Percentiles rank a stretch among this genome's conserved stretches.
Conservation (phyloP, 64 coral and sea anemone species). For the Pocillopora verrucosa region DNA sequence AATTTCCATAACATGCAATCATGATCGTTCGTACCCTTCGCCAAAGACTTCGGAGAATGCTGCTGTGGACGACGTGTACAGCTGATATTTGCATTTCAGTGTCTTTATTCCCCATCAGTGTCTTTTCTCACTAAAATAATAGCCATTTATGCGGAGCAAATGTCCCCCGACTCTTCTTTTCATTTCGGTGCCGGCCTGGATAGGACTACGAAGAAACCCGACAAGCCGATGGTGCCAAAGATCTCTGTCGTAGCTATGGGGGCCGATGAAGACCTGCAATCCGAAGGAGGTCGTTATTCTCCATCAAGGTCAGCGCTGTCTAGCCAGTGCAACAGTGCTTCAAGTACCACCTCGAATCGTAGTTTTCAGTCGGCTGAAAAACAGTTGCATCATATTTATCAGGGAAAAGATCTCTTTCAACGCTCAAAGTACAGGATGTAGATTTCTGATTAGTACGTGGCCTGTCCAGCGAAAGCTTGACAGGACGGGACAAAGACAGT, state of each 20-base stretch:
- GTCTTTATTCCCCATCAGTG: slow-evolving; percentile 46
- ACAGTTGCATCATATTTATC: slow-evolving; percentile 32
- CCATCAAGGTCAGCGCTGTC: too few relatives aligned
- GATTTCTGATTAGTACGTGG: neutral
- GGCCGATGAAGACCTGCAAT: too few relatives aligned
- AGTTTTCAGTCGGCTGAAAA: slow-evolving; percentile 4
- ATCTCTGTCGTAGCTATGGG: too few relatives aligned
- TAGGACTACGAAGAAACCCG: too few relatives aligned
- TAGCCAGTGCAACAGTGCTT: slow-evolving; percentile 5
- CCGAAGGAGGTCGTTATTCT: too few relatives aligned
- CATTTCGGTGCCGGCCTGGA: too few relatives aligned
- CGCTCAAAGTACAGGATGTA: slow-evolving; percentile 11
- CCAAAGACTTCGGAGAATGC: neutral
- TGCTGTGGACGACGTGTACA: slow-evolving; percentile 13
- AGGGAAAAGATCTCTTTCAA: too few relatives aligned
- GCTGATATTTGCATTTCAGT: slow-evolving; percentile 65
- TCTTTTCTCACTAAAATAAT: slow-evolving; percentile 52
- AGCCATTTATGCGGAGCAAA: too few relatives aligned
- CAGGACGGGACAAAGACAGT: too few relatives aligned
- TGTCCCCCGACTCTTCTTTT: too few relatives aligned
- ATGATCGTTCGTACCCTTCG: neutral
- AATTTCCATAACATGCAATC: neutral
- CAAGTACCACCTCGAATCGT: neutral
- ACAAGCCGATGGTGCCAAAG: too few relatives aligned
- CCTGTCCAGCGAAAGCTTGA: too few relatives aligned